Evolutionary conservation across 2,113 vertebrate species (phyloP).

Genomic region (Danio rerio): DNA sequence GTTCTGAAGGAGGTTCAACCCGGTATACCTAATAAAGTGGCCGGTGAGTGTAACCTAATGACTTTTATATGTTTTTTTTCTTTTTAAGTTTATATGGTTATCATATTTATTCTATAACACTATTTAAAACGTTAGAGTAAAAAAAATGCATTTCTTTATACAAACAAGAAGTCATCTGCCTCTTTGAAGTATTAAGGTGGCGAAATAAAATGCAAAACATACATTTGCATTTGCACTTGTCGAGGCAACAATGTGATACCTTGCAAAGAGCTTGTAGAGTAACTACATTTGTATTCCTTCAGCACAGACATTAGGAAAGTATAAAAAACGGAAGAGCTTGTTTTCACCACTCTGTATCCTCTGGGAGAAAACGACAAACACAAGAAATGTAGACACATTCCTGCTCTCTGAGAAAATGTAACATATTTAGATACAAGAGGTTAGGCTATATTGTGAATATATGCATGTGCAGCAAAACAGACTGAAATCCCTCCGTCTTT

Average conservation of each 20-base stretch:
- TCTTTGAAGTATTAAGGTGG: constrained; percentile 32
- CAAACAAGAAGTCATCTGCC: background rate
- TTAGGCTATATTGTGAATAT: background rate
- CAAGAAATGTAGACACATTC: constrained; percentile 34
- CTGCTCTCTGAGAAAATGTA: background rate
- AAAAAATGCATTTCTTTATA: constrained; percentile 13
- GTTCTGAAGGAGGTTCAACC: too few species aligned
- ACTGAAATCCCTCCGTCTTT: too few species aligned
- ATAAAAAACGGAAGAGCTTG: constrained; percentile 10
- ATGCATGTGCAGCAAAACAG: too few species aligned
- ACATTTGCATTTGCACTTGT: constrained; percentile 30
- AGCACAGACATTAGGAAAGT: background rate
- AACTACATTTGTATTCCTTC: constrained; percentile 12
- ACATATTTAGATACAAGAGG: background rate
- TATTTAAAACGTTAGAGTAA: background rate
- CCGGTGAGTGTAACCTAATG: too few species aligned
- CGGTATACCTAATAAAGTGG: too few species aligned
- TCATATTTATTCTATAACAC: too few species aligned
- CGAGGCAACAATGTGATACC: background rate
- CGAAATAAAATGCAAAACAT: constrained; percentile 36
- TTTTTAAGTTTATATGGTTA: too few species aligned
- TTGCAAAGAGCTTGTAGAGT: constrained; percentile 15
- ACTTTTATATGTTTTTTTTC: too few species aligned
- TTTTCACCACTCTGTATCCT: constrained; percentile 9
- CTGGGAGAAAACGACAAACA: constrained; percentile 15